phyloP scores from a whole-genome alignment of 2,797 vertebrate genomes.

The Chloroceryle inda region DNA sequence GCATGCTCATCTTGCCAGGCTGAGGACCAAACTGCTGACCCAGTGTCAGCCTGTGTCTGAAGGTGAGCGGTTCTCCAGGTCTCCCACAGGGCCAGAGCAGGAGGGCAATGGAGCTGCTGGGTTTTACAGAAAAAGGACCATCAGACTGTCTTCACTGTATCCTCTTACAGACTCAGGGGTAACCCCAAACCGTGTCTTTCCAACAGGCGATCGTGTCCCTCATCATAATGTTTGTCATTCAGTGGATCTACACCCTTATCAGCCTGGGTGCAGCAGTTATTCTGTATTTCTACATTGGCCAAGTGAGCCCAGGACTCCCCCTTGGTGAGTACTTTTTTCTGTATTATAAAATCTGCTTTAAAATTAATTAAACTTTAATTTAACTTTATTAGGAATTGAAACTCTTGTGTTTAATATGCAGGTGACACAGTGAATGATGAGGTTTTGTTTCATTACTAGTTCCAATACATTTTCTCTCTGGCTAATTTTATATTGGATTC shows the following conservation, averaged over 20 bases:
- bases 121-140: not conserved
- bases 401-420: not conserved
- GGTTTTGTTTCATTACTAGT: not conserved
- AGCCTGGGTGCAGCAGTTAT: conserved; percentile 88
- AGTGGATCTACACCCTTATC: conserved; percentile 93
- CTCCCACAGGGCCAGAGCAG: not conserved
- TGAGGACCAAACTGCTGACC: not conserved
- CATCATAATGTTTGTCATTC: conserved; percentile 94
- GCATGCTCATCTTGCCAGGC: not conserved
- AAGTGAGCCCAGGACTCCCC: conserved; percentile 92
- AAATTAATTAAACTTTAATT: conserved; percentile 45
- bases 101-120: not conserved
- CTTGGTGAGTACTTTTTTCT: conserved; percentile 81
- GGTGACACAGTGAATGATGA: not conserved
- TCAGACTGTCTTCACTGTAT: not conserved
- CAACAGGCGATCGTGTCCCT: conserved; percentile 88
- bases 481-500: not conserved
- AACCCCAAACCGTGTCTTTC: not conserved
- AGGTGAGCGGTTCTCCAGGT: not conserved
- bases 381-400: conserved; percentile 1
- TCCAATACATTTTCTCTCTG: not conserved
- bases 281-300: conserved; percentile 94
- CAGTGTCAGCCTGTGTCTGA: not conserved
- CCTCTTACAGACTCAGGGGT: not conserved
- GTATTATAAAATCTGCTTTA: not conserved